Evolutionary conservation across 2,888 invertebrate genomes (phyloP).

Genomic region (Calephelis perditalis): DNA sequence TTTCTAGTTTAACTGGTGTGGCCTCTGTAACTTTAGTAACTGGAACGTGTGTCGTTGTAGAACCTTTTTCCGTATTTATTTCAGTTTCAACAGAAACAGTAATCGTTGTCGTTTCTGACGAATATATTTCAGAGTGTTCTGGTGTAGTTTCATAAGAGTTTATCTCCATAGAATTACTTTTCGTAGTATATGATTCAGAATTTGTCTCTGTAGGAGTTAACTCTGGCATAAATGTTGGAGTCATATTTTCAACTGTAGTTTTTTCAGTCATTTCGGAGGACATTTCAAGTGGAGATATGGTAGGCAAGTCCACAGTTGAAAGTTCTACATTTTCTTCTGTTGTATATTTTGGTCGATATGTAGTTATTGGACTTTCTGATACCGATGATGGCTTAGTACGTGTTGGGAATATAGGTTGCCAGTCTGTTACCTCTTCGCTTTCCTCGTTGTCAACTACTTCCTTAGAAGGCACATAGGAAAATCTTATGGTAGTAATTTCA

Average conservation of each 20-base stretch:
- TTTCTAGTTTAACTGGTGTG: slow-evolving; percentile 40
- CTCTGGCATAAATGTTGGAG: slow-evolving; percentile 24
- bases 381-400: slow-evolving; percentile 47
- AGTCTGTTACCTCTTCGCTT: slow-evolving; percentile 39
- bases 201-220: too few relatives aligned
- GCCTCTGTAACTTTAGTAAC: slow-evolving; percentile 41
- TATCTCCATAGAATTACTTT: slow-evolving; percentile 25
- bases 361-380: slow-evolving; percentile 54
- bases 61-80: slow-evolving; percentile 47
- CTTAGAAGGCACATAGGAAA: slow-evolving; percentile 60
- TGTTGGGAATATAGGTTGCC: slow-evolving; percentile 55
- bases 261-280: slow-evolving; percentile 52
- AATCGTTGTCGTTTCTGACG: slow-evolving; percentile 41
- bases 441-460: slow-evolving; percentile 37
- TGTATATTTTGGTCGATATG: slow-evolving; percentile 59
- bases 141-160: slow-evolving; percentile 21
- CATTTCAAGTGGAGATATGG: slow-evolving; percentile 48
- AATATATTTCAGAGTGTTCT: slow-evolving; percentile 20
- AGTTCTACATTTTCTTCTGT: slow-evolving; percentile 47
- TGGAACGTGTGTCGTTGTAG: slow-evolving; percentile 30
- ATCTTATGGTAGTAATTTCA: slow-evolving; percentile 68
- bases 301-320: slow-evolving; percentile 47
- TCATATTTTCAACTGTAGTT: slow-evolving; percentile 12
- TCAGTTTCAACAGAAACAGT: slow-evolving; percentile 52
- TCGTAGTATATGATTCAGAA: slow-evolving; percentile 16